These are phyloP conservation scores for Synodontis membranacea DNA, from an alignment of 2,113 vertebrate genomes.

Conservation along the genomic window DNA sequence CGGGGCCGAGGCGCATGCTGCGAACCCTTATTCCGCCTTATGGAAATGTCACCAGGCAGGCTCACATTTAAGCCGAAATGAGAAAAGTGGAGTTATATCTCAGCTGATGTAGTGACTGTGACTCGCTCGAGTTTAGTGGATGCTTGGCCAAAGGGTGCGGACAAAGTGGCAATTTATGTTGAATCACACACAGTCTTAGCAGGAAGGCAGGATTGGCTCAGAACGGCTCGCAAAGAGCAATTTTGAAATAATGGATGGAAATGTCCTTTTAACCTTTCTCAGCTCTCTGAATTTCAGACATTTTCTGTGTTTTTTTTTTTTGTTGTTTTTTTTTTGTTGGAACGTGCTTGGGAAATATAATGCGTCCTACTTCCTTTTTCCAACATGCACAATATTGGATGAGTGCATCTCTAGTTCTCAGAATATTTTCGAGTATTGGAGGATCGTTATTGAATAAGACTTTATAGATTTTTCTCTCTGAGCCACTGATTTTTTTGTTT, in stretches of 20 bases:
- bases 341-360: neutral
- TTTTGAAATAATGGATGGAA: constrained; percentile 28
- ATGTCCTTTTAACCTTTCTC: constrained; percentile 26
- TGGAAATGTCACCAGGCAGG: constrained; percentile 49
- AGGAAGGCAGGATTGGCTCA: neutral
- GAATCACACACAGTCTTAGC: constrained; percentile 9
- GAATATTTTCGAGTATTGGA: neutral
- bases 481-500: neutral
- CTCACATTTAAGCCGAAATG: constrained; percentile 34
- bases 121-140: constrained; percentile 1
- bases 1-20: constrained; percentile 37
- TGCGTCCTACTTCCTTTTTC: constrained; percentile 10
- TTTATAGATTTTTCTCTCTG: constrained; percentile 2
- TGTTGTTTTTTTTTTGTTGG: neutral
- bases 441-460: neutral
- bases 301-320: neutral
- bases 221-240: neutral
- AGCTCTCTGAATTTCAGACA: constrained; percentile 8
- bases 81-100: constrained; percentile 42
- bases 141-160: constrained; percentile 6
- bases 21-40: constrained; percentile 18
- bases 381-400: neutral
- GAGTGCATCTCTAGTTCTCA: neutral
- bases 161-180: constrained; percentile 30
- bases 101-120: constrained; percentile 34